Evolutionary conservation across 2,888 invertebrate species (phyloP).

Genomic region (Drosophila austrosaltans): DNA sequence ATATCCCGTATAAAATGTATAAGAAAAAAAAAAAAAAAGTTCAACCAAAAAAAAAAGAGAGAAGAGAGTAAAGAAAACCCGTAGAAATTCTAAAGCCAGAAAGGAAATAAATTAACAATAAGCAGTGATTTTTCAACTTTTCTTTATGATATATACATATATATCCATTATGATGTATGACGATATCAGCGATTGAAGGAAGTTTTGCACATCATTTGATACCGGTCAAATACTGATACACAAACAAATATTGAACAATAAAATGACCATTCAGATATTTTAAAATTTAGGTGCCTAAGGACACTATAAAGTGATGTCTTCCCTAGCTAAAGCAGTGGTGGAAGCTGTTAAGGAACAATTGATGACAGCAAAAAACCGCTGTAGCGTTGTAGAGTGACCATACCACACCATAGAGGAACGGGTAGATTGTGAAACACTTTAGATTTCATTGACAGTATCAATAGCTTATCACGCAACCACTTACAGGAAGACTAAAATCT

Average conservation of each 20-base stretch:
- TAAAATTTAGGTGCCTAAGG: too few species aligned
- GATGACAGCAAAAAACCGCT: too few species aligned
- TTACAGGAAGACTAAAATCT: too few species aligned
- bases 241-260: neutral
- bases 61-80: conserved; percentile 10
- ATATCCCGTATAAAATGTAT: conserved; percentile 63
- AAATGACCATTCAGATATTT: too few species aligned
- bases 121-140: conserved; percentile 63
- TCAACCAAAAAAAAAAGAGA: conserved; percentile 11
- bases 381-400: too few species aligned
- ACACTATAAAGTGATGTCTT: too few species aligned
- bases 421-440: too few species aligned
- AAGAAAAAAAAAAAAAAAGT: conserved; percentile 27
- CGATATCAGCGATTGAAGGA: conserved; percentile 1
- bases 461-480: too few species aligned
- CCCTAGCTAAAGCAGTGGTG: too few species aligned
- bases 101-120: conserved; percentile 78
- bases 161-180: conserved; percentile 17
- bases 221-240: neutral
- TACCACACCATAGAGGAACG: too few species aligned
- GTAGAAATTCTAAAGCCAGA: conserved; percentile 69
- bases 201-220: conserved; percentile 3
- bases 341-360: too few species aligned
- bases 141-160: conserved; percentile 36
- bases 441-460: too few species aligned